phyloP scores from a whole-genome alignment of 2,888 invertebrate species.

The Xanthostigma xanthostigma region DNA sequence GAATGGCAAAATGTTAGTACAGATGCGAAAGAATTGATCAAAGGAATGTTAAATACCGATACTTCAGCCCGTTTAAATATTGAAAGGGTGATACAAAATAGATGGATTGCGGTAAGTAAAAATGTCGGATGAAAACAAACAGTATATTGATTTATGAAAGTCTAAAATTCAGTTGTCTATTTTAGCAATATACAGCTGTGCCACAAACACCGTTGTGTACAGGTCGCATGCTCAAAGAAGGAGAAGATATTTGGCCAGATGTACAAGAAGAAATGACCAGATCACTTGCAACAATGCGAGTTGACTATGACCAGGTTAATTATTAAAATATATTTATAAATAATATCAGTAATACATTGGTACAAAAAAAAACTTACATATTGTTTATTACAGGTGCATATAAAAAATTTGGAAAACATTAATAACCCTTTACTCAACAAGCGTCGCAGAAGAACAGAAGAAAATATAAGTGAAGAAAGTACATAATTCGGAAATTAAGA shows the following conservation, averaged over 20 bases:
- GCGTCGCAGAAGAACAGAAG: constrained; percentile 41
- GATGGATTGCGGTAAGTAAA: constrained; percentile 67
- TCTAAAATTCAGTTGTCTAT: constrained; percentile 8
- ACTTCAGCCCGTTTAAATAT: constrained; percentile 81
- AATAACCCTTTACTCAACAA: constrained; percentile 87
- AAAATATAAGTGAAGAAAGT: constrained; percentile 9
- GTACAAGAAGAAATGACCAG: constrained; percentile 99
- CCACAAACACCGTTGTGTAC: constrained; percentile 94
- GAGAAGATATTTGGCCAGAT: constrained; percentile 89
- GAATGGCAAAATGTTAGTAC: constrained; percentile 91
- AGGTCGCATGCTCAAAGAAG: constrained; percentile 74
- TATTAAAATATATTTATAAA: neutral
- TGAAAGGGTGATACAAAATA: constrained; percentile 75
- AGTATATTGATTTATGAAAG: constrained; percentile 1
- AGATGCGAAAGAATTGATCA: constrained; percentile 91
- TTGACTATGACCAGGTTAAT: constrained; percentile 77
- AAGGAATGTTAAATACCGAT: constrained; percentile 87
- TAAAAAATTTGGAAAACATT: constrained; percentile 83
- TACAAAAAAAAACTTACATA: neutral
- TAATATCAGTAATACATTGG: neutral
- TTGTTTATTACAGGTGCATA: constrained; percentile 49
- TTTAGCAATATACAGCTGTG: constrained; percentile 57
- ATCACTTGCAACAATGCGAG: constrained; percentile 93
- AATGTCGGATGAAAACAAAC: no score
- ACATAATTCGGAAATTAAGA: neutral